Evolutionary conservation across 1,140 invertebrate species (phyloP).

Genomic region (Drusus annulatus): DNA sequence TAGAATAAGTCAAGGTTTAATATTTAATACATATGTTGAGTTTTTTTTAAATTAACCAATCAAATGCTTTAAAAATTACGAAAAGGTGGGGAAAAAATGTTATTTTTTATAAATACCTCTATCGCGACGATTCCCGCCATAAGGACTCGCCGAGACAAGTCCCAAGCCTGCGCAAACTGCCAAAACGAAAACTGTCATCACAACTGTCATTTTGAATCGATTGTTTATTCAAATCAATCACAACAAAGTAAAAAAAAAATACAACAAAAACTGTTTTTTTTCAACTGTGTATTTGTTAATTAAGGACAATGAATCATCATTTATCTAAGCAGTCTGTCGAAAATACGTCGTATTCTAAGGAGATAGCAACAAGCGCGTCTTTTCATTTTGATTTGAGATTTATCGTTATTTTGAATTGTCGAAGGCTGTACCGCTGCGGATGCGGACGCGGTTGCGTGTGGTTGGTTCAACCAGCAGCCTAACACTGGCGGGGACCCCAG

Average conservation of each 20-base stretch:
- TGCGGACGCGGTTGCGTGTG: not conserved
- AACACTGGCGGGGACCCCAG: not conserved
- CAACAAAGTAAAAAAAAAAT: not conserved
- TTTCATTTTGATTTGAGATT: not conserved
- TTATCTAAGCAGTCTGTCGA: not conserved
- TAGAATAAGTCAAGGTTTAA: no score
- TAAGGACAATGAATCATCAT: not conserved
- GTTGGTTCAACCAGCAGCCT: not conserved
- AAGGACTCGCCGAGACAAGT: not conserved
- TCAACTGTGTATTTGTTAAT: not conserved
- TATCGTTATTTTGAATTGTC: not conserved
- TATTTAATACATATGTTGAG: no score
- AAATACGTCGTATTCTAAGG: not conserved
- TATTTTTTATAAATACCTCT: not conserved
- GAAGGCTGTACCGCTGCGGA: not conserved
- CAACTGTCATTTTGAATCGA: not conserved
- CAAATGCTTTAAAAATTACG: no score
- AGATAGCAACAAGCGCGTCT: not conserved
- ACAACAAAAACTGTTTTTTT: not conserved
- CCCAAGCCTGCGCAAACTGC: not conserved
- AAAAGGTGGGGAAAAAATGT: no score
- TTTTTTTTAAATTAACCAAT: no score
- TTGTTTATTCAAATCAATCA: constrained; percentile 13
- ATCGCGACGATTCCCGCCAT: not conserved
- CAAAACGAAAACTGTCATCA: not conserved